Conservation (phyloP, 2,113 vertebrate species). For the Phyllopteryx taeniolatus region DNA sequence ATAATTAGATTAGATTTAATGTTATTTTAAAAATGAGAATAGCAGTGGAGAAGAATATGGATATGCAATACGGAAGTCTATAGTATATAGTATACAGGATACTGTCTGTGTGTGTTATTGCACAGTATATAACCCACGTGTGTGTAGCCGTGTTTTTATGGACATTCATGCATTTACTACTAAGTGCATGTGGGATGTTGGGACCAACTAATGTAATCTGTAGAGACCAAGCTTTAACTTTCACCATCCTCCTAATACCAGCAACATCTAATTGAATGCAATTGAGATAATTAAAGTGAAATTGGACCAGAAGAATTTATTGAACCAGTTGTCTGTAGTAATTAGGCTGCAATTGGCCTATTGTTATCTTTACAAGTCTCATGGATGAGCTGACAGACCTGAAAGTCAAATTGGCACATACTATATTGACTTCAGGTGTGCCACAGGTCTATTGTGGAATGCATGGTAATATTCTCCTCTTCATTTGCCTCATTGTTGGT, state of each 20-base stretch:
- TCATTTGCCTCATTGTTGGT: neutral
- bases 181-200: constrained; percentile 45
- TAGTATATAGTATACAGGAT: neutral
- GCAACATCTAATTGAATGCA: constrained; percentile 62
- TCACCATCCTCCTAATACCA: constrained; percentile 30
- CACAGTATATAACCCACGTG: neutral
- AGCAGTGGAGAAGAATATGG: neutral
- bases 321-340: constrained; percentile 62
- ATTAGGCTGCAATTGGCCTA: constrained; percentile 63
- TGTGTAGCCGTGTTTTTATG: constrained; percentile 13
- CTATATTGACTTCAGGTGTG: constrained; percentile 2
- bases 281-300: constrained; percentile 69
- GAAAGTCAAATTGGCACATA: constrained; percentile 20
- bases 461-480: neutral
- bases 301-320: constrained; percentile 63
- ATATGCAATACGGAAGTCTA: too few relatives aligned
- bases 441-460: neutral
- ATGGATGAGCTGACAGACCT: constrained; percentile 33
- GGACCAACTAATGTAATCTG: constrained; percentile 34
- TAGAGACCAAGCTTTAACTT: constrained; percentile 32
- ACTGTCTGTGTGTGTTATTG: neutral
- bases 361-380: constrained; percentile 64
- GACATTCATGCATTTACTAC: constrained; percentile 22
- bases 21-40: neutral
- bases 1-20: neutral